A percentile compares a stretch with the other conserved stretches of the same genome.
Conservation (phyloP, 2,888 invertebrate genomes). For the Cephus rjabovi region DNA sequence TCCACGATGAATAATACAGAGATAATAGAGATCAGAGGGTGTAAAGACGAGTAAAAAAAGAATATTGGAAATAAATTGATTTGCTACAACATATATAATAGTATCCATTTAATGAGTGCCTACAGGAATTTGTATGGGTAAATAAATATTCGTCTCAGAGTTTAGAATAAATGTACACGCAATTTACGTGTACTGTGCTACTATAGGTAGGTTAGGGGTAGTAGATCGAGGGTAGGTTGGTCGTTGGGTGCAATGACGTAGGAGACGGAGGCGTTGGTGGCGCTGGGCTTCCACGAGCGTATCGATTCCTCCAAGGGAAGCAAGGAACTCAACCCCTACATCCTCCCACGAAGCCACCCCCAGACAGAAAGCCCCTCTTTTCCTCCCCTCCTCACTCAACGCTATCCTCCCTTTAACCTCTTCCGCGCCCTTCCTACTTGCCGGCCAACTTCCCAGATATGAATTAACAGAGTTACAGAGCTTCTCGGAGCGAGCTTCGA, state of each 20-base stretch:
- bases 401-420: constrained; percentile 4
- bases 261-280: constrained; percentile 61
- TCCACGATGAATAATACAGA: not conserved
- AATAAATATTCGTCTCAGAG: not conserved
- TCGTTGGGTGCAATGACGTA: constrained; percentile 61
- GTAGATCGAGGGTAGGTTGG: constrained; percentile 24
- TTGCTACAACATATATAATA: not conserved
- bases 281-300: constrained; percentile 61
- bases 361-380: constrained; percentile 8
- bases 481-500: constrained; percentile 41
- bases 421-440: constrained; percentile 17
- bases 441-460: constrained; percentile 62
- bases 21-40: not conserved
- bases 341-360: constrained; percentile 26
- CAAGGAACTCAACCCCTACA: constrained; percentile 31
- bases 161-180: not conserved
- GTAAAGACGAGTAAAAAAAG: not conserved
- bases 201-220: constrained; percentile 11
- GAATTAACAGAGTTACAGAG: constrained; percentile 65
- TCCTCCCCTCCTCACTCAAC: constrained; percentile 4
- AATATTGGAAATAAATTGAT: not conserved
- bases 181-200: not conserved
- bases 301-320: constrained; percentile 58
- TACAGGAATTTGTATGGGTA: not conserved
- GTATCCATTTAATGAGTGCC: not conserved